Evolutionary conservation across 2,113 vertebrate species (phyloP), one percentile per base, ranked within the genome.

Genomic region (Notothenia coriiceps): DNA sequence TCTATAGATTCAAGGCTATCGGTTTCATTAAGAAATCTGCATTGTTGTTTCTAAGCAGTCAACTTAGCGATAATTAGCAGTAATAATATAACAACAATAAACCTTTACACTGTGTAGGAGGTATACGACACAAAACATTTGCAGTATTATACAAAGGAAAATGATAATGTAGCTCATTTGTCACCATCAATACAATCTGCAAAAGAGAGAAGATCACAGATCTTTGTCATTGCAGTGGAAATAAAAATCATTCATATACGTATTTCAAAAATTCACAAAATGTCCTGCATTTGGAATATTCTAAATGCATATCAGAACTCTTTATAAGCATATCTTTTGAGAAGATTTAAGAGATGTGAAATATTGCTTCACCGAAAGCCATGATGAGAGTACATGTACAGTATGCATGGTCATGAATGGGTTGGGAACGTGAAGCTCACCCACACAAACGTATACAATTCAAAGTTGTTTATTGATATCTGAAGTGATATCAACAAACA

Each of bases 221-320:
- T 92, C 85, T 92, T 89, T 89, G 77, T 88, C 80, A 92, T 88
- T 91, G 93, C 93, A 95, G 93, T 94, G 89, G 90, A 94, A 92
- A 92, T 79, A 89, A 83, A 87, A 90, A 78, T 77, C 49, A 88
- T 84, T 87, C 74, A 82, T 84, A 82, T 88, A 90, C 80, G 82
- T 93, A 90, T 90, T 93, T 92, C 88, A 93, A 93, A 94, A 87
- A 94, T 93, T 93, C 92, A 83, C 91, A 89, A 90, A 94, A 95
- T 94, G 93, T 90, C 93, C 93, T 47, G 93, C 93, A 94, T 92
- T 88, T 86, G 93, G 91, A 95, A 94, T 93, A 92, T 93, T 93
- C 90, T 91, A 93, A 92, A 94, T 91, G 94, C 90, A 94, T 92
- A 93, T 89, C 22, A 78, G 86, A 92, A 88, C 74, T 90, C 52